Evolutionary conservation across 2,113 vertebrate species (phyloP).

Genomic region (Regulus satrapa): DNA sequence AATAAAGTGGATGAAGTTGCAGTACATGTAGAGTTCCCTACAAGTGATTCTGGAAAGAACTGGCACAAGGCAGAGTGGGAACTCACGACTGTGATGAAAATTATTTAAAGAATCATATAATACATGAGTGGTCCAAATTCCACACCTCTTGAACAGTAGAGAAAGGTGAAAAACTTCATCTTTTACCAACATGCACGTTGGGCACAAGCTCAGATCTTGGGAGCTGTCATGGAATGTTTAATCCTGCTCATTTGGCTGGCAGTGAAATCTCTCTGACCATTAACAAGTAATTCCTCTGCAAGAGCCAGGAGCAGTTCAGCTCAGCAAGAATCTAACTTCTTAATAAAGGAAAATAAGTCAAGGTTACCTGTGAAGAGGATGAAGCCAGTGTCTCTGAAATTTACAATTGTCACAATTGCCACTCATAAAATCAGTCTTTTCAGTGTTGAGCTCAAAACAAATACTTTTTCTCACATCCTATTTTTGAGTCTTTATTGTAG

Average conservation of each 20-base stretch:
- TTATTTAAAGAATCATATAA: background rate
- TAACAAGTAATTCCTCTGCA: background rate
- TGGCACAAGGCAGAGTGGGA: background rate
- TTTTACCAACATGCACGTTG: fast-evolving
- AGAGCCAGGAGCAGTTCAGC: background rate
- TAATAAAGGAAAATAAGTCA: background rate
- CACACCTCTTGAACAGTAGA: background rate
- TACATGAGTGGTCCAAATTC: background rate
- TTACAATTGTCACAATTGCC: background rate
- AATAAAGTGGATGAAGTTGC: background rate
- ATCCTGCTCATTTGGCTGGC: background rate
- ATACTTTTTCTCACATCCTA: background rate
- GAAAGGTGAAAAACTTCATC: background rate
- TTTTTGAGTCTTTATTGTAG: background rate
- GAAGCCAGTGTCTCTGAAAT: background rate
- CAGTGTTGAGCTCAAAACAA: background rate
- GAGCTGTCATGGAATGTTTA: background rate
- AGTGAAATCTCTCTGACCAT: background rate
- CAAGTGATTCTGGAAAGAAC: background rate
- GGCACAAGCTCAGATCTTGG: background rate
- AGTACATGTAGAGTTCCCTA: background rate
- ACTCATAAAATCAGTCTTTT: background rate
- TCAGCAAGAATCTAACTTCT: background rate
- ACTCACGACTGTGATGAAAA: background rate
- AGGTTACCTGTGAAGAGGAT: background rate